These are phyloP conservation scores for Helicolenus hilgendorfi DNA, from an alignment of 2,797 vertebrate species.

Conservation along the genomic window DNA sequence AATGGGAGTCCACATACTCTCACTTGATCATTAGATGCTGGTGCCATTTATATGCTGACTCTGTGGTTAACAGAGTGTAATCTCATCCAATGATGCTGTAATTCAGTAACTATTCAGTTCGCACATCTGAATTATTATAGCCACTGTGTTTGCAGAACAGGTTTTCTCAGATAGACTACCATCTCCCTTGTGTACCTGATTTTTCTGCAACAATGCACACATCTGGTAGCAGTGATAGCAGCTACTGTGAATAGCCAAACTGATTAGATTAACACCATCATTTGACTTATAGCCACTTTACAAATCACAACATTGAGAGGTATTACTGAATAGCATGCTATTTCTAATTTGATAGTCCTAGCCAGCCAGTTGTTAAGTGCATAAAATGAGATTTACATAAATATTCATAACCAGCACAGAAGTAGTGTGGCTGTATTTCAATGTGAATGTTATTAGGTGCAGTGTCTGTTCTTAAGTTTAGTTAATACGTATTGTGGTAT, in stretches of 20 bases:
- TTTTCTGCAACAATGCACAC: conserved; percentile 1
- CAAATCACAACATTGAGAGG: conserved; percentile 21
- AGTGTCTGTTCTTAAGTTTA: conserved; percentile 1
- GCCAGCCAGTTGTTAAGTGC: conserved; percentile 29
- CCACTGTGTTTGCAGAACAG: background rate
- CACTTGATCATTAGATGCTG: background rate
- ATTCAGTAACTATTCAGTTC: background rate
- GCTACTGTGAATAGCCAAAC: conserved; percentile 13
- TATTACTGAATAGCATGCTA: conserved; percentile 24
- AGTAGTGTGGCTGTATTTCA: conserved; percentile 18
- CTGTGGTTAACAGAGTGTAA: background rate
- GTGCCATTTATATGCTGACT: background rate
- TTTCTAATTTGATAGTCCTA: conserved; percentile 33
- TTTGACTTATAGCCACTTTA: conserved; percentile 46
- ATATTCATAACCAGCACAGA: conserved; percentile 19
- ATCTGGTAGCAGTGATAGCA: conserved; percentile 11
- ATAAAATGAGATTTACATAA: conserved; percentile 51
- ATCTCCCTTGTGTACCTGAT: background rate
- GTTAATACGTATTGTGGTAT: background rate
- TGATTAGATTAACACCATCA: conserved; percentile 40
- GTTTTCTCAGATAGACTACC: background rate
- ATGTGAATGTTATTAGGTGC: conserved; percentile 6
- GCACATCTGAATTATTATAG: background rate
- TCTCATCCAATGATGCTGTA: background rate
- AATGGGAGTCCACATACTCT: background rate